Evolutionary conservation across 2,113 vertebrate genomes (phyloP).

Genomic region (Orcinus orca): DNA sequence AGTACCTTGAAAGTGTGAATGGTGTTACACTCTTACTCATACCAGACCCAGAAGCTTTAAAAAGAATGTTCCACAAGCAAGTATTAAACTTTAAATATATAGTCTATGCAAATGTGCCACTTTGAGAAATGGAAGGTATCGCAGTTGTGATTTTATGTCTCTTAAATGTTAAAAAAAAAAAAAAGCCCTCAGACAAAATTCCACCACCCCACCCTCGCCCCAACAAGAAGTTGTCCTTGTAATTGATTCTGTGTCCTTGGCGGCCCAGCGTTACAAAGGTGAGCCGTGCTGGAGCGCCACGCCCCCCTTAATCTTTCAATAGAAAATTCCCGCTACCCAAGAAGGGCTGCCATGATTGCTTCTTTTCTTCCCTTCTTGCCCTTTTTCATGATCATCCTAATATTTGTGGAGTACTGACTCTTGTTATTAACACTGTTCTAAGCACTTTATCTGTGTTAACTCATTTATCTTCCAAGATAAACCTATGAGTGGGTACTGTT

Average conservation of each 20-base stretch:
- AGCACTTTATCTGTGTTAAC: not conserved
- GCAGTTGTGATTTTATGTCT: not conserved
- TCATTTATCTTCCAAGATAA: not conserved
- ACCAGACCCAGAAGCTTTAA: not conserved
- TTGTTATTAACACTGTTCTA: not conserved
- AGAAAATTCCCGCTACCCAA: not conserved
- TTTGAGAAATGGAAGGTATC: not conserved
- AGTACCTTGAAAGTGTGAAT: not conserved
- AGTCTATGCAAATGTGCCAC: not conserved
- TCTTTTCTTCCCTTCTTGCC: not conserved
- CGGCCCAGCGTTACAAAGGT: not conserved
- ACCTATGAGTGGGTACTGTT: not conserved
- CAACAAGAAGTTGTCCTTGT: not conserved
- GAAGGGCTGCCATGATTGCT: not conserved
- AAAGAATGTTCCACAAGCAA: not conserved
- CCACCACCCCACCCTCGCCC: too few relatives aligned
- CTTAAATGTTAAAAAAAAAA: not conserved
- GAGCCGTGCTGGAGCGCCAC: not conserved
- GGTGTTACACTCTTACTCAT: not conserved
- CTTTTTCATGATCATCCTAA: not conserved
- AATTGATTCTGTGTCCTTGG: not conserved
- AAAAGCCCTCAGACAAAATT: not conserved
- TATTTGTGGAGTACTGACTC: not conserved
- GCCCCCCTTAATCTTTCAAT: not conserved
- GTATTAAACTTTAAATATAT: not conserved